Conservation (phyloP, 2,113 vertebrate genomes). For the Melanerpes aurifrons region DNA sequence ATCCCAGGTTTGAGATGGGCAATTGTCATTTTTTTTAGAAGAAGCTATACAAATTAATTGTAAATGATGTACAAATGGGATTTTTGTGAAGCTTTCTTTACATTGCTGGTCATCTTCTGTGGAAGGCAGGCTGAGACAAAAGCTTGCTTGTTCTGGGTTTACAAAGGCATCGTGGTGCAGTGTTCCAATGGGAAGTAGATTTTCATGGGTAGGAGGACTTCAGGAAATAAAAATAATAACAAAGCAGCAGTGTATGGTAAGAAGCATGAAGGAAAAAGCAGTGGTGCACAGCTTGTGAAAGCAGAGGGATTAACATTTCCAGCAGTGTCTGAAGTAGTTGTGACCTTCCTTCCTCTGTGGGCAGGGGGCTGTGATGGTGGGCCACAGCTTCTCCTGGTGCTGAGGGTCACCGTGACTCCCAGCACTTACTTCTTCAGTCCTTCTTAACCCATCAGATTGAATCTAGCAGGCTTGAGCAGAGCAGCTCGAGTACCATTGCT, state of each 20-base stretch:
- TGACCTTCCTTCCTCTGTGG: neutral
- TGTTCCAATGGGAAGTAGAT: neutral
- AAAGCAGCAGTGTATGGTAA: neutral
- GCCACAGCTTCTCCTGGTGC: accelerated
- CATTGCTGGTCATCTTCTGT: accelerated
- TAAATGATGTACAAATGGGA: neutral
- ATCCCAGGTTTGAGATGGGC: neutral
- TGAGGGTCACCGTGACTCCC: neutral
- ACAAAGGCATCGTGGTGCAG: neutral
- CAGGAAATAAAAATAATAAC: constrained; percentile 22
- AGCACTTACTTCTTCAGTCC: accelerated
- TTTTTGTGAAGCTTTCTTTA: neutral
- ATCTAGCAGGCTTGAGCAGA: neutral
- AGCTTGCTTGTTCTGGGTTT: neutral
- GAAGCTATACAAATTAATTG: neutral
- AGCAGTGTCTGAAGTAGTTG: neutral
- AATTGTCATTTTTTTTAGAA: neutral
- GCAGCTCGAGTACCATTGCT: neutral
- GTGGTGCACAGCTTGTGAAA: neutral
- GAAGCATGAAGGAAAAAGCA: neutral
- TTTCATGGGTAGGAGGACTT: neutral
- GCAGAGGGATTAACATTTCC: neutral
- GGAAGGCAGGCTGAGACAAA: constrained; percentile 1
- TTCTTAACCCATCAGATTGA: neutral
- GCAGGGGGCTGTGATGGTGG: neutral